phyloP scores from a whole-genome alignment of 1,140 invertebrate genomes.

The Bradysia coprophila region DNA sequence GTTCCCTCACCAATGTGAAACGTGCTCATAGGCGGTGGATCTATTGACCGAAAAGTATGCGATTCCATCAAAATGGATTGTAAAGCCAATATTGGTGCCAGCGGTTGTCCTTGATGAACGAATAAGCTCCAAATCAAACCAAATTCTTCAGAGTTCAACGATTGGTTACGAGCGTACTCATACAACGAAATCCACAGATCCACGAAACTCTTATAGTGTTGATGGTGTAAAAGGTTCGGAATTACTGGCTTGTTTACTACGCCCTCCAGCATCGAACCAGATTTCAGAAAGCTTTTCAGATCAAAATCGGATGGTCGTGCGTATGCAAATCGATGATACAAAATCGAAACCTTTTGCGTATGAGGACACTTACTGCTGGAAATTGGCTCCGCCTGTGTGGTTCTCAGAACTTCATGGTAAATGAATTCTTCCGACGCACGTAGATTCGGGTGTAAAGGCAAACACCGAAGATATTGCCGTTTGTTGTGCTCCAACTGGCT shows the following conservation, averaged over 20 bases:
- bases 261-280: background rate
- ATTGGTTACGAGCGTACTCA: background rate
- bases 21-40: background rate
- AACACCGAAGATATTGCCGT: background rate
- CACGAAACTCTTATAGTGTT: background rate
- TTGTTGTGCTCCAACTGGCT: background rate
- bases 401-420: background rate
- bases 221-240: background rate
- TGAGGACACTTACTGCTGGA: background rate
- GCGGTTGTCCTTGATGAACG: background rate
- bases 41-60: background rate
- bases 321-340: background rate
- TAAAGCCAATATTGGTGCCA: background rate
- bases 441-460: background rate
- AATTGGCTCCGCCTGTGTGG: background rate
- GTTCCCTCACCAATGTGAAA: background rate
- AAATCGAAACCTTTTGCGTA: background rate
- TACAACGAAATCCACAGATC: background rate
- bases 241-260: background rate
- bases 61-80: background rate
- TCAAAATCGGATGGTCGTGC: background rate
- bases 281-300: background rate
- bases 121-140: background rate
- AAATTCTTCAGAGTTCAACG: background rate
- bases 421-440: background rate